phyloP scores from a whole-genome alignment of 2,888 invertebrate species.

The Mongoloraphidia duomilia region DNA sequence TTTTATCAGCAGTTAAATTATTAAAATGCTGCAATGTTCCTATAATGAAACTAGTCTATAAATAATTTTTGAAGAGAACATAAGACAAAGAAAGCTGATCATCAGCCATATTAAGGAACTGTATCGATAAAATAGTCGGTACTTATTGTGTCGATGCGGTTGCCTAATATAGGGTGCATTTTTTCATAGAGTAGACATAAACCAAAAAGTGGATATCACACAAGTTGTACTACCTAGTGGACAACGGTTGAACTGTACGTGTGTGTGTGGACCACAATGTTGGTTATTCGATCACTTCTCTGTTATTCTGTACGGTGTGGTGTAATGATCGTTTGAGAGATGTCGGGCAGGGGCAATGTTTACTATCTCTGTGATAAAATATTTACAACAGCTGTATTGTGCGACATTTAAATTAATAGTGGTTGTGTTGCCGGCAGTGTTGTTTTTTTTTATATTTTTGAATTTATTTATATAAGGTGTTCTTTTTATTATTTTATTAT shows the following conservation, averaged over 20 bases:
- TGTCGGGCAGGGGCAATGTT: slow-evolving; percentile 31
- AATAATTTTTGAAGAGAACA: slow-evolving; percentile 11
- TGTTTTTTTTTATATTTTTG: background rate
- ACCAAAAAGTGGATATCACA: too few relatives aligned
- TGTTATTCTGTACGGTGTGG: background rate
- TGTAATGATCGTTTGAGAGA: background rate
- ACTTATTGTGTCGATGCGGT: too few relatives aligned
- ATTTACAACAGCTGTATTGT: slow-evolving; percentile 27
- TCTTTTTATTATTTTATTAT: too few relatives aligned
- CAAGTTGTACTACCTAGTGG: too few relatives aligned
- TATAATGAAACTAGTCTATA: slow-evolving; percentile 33
- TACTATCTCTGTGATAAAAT: slow-evolving; percentile 27
- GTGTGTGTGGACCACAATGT: too few relatives aligned
- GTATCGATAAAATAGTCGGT: background rate
- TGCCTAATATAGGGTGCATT: too few relatives aligned
- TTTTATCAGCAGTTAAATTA: slow-evolving; percentile 2
- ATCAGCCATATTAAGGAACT: slow-evolving; percentile 20
- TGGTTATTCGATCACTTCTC: too few relatives aligned
- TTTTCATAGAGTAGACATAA: too few relatives aligned
- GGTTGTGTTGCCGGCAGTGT: background rate
- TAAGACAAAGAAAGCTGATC: slow-evolving; percentile 5
- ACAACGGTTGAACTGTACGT: too few relatives aligned
- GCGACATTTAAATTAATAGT: slow-evolving; percentile 19
- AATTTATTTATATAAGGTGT: too few relatives aligned
- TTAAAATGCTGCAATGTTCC: slow-evolving; percentile 31